Conservation (phyloP, 2,797 vertebrate species). For the Microtus californicus region DNA sequence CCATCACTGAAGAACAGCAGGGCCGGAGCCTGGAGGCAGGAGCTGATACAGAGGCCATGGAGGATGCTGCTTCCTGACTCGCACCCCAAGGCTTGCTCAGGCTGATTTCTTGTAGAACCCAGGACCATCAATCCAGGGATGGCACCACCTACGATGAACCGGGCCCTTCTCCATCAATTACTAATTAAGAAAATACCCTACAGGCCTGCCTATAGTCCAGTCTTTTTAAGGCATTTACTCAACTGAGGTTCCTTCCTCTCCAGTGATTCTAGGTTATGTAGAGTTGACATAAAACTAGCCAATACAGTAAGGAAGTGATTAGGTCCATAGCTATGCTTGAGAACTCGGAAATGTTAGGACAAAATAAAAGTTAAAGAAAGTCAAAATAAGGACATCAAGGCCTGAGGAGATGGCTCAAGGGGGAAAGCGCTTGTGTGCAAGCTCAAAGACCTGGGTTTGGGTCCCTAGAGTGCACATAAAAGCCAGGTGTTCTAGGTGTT, state of each 20-base stretch:
- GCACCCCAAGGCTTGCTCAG: not conserved
- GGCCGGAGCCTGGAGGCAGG: not conserved
- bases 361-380: not conserved
- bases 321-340: not conserved
- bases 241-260: no score
- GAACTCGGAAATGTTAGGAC: not conserved
- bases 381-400: not conserved
- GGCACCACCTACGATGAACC: not conserved
- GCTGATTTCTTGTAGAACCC: not conserved
- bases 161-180: not conserved
- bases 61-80: not conserved
- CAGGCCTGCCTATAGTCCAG: not conserved
- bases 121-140: not conserved
- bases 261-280: not conserved
- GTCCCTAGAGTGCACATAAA: not conserved
- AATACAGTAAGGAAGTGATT: not conserved
- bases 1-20: not conserved
- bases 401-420: not conserved
- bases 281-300: not conserved
- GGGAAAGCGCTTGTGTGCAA: rapidly evolving
- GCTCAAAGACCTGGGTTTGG: not conserved
- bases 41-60: not conserved
- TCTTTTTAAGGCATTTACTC: not conserved
- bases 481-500: not conserved
- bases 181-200: not conserved